Percentiles rank a stretch among this genome's conserved stretches.
phyloP scores from a whole-genome alignment of 2,113 vertebrate species.

The Hypomesus transpacificus region DNA sequence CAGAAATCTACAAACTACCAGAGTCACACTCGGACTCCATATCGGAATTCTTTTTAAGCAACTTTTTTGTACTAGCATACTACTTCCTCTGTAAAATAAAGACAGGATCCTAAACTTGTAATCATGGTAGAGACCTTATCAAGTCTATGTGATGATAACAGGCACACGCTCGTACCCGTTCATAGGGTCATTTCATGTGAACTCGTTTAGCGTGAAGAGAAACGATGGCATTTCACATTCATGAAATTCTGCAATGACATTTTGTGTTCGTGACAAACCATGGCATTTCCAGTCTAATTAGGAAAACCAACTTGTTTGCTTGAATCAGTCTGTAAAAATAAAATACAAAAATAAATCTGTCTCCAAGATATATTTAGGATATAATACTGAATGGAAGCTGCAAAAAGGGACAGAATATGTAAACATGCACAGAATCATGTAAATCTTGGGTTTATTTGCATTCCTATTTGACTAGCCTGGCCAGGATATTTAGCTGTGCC shows the following conservation, averaged over 20 bases:
- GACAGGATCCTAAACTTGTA: too few relatives aligned
- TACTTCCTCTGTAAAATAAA: too few relatives aligned
- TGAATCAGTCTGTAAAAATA: conserved; percentile 12
- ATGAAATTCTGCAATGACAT: conserved; percentile 36
- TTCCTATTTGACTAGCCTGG: conserved; percentile 34
- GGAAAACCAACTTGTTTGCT: conserved; percentile 40
- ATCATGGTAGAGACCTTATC: not conserved
- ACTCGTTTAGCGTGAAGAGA: conserved; percentile 43
- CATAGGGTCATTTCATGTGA: conserved; percentile 45
- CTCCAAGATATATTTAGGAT: too few relatives aligned
- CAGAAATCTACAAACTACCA: conserved; percentile 17
- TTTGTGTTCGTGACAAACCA: not conserved
- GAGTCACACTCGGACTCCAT: not conserved
- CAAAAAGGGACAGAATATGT: too few relatives aligned
- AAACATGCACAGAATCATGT: too few relatives aligned
- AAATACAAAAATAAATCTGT: not conserved
- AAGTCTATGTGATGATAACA: not conserved
- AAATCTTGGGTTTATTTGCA: not conserved
- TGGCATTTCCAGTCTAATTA: conserved; percentile 53
- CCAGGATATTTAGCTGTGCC: conserved; percentile 27
- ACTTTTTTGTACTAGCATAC: too few relatives aligned
- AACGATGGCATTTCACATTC: conserved; percentile 53
- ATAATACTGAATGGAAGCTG: too few relatives aligned
- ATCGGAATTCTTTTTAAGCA: conserved; percentile 1
- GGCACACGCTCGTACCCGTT: conserved; percentile 15